These are phyloP conservation scores for Zingel zingel DNA, from an alignment of 2,113 vertebrate species.

Conservation along the genomic window DNA sequence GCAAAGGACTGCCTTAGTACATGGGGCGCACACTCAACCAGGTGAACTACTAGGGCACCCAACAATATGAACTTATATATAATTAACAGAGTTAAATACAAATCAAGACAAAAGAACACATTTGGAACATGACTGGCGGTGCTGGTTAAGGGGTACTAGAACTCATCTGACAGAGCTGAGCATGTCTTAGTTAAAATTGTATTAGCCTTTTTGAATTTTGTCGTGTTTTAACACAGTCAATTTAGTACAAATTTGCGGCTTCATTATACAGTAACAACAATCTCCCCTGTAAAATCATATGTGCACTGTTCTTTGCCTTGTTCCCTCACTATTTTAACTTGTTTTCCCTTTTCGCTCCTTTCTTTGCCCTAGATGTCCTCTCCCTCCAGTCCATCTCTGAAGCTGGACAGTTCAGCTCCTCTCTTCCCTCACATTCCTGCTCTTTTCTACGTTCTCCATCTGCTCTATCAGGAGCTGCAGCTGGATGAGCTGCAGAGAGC, in stretches of 20 bases:
- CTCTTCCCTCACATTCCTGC: constrained; percentile 94
- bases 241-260: neutral
- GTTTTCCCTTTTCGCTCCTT: neutral
- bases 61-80: too few relatives aligned
- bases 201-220: too few relatives aligned
- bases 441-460: constrained; percentile 95
- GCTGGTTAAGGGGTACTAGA: neutral
- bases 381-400: constrained; percentile 77
- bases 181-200: too few relatives aligned
- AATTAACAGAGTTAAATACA: too few relatives aligned
- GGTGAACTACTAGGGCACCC: too few relatives aligned
- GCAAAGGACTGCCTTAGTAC: too few relatives aligned
- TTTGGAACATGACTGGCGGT: neutral
- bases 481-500: constrained; percentile 94
- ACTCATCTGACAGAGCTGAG: neutral
- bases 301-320: neutral
- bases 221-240: too few relatives aligned
- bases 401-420: constrained; percentile 90
- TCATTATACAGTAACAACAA: too few relatives aligned
- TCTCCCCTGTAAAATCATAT: neutral
- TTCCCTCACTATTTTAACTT: neutral
- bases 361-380: constrained; percentile 41
- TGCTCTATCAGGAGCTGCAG: constrained; percentile 96
- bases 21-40: too few relatives aligned
- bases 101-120: neutral